Evolutionary conservation across 2,113 vertebrate species (phyloP).

Genomic region (Grantiella picta): DNA sequence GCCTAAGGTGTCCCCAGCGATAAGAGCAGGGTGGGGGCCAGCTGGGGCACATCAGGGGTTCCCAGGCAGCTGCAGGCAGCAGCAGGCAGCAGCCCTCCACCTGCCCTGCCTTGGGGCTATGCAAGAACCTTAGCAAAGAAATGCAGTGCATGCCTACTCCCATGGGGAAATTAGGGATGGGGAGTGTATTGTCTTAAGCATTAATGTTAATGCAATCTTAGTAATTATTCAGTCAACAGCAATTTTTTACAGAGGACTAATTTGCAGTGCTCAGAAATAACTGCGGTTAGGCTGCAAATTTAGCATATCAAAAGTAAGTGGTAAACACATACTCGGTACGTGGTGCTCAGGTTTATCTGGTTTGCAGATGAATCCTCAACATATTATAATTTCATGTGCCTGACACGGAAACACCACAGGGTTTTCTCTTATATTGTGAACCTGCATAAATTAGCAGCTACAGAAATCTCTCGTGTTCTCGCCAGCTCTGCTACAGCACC

Average conservation of each 20-base stretch:
- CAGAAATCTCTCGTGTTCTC: accelerated
- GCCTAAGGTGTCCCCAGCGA: neutral
- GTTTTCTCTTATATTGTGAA: neutral
- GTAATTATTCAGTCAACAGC: neutral
- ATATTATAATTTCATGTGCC: neutral
- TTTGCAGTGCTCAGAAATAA: neutral
- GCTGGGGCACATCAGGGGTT: neutral
- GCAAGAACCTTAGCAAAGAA: neutral
- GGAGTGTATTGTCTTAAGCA: neutral
- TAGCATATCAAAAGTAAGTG: neutral
- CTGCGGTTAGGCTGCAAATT: neutral
- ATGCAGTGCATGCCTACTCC: neutral
- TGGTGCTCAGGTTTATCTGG: neutral
- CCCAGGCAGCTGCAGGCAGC: neutral
- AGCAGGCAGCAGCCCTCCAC: neutral
- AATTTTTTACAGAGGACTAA: neutral
- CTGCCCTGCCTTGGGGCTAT: neutral
- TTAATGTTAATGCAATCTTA: neutral
- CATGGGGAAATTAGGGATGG: neutral
- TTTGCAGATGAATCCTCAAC: neutral
- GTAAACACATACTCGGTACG: neutral
- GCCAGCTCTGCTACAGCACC: neutral
- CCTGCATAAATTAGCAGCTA: neutral
- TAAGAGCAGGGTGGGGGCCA: neutral
- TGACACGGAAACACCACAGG: neutral